Conservation (phyloP, 2,888 invertebrate genomes). For the Meiosimyza decipiens region DNA sequence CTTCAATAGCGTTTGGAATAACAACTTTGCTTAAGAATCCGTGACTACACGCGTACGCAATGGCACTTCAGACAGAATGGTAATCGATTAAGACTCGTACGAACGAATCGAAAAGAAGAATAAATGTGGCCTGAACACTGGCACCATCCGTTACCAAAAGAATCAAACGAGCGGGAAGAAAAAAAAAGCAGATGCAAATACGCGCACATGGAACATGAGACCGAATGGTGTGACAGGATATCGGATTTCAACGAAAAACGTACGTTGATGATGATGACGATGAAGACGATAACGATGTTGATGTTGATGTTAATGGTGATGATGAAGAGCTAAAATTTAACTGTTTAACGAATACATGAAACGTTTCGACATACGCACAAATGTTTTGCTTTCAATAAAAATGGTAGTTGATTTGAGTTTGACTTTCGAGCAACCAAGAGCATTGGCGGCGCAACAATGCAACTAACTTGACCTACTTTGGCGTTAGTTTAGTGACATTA, state of each 20-base stretch:
- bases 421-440: too few relatives aligned
- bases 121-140: background rate
- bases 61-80: conserved; percentile 33
- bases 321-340: conserved; percentile 24
- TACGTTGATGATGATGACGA: conserved; percentile 3
- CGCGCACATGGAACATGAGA: conserved; percentile 22
- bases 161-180: background rate
- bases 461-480: too few relatives aligned
- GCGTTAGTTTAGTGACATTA: too few relatives aligned
- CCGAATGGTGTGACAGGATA: conserved; percentile 22
- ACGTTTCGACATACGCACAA: conserved; percentile 20
- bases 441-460: too few relatives aligned
- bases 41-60: conserved; percentile 26
- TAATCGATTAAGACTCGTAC: conserved; percentile 26
- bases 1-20: background rate
- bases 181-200: conserved; percentile 35
- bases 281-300: background rate
- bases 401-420: too few relatives aligned
- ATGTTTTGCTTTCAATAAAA: conserved; percentile 1
- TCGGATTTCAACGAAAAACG: conserved; percentile 29
- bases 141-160: conserved; percentile 34
- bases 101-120: background rate
- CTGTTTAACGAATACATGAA: conserved; percentile 22
- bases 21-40: conserved; percentile 3
- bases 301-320: background rate